Evolutionary conservation across 1,140 invertebrate genomes (phyloP), one percentile per base, ranked within the genome.

Genomic region (Physella acuta): DNA sequence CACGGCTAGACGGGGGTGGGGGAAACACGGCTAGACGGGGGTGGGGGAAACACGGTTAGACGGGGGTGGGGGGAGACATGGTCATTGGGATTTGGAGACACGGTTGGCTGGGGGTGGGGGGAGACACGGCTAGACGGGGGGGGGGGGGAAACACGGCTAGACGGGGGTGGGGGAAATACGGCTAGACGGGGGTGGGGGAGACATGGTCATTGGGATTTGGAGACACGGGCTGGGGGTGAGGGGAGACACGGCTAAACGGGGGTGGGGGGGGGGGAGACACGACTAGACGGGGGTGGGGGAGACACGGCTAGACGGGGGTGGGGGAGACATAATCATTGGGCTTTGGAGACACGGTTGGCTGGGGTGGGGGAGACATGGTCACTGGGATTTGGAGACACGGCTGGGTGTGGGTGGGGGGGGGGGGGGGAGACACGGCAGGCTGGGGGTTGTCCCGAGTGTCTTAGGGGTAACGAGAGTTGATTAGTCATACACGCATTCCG

Each of bases 141-240:
- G n/a, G 62, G 49, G 1, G 49, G 62, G 28, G 62, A 51, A 24
- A 49, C 20, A 64, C 16, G 33, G 37, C 28, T 16, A 64, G 37
- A 39, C 16, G 26, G 39, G 20, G 2, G 49, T n/a, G 33, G 37
- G 33, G 37, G 51, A 11, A 51, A 49, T 28, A 24, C 28, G 62
- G 28, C 2, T 30, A 31, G 30, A 16, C 24, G 26, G 51, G 3
- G n/a, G 33, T n/a, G 17, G 1, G n/a, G 24, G 4, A 34, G 20
- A 14, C 26, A 20, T 24, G 31, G 34, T 5, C n/a, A n/a, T n/a
- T n/a, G n/a, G n/a, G n/a, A n/a, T n/a, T n/a, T n/a, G n/a, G n/a
- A n/a, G n/a, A n/a, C n/a, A n/a, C n/a, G n/a, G n/a, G n/a, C n/a
- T n/a, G n/a, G n/a, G n/a, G n/a, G n/a, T n/a, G n/a, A n/a, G n/a